A percentile compares a stretch with the other conserved stretches of the same genome.
These are phyloP conservation scores for Drosophila malerkotliana DNA, from an alignment of 1,140 invertebrate species.

Conservation along the genomic window DNA sequence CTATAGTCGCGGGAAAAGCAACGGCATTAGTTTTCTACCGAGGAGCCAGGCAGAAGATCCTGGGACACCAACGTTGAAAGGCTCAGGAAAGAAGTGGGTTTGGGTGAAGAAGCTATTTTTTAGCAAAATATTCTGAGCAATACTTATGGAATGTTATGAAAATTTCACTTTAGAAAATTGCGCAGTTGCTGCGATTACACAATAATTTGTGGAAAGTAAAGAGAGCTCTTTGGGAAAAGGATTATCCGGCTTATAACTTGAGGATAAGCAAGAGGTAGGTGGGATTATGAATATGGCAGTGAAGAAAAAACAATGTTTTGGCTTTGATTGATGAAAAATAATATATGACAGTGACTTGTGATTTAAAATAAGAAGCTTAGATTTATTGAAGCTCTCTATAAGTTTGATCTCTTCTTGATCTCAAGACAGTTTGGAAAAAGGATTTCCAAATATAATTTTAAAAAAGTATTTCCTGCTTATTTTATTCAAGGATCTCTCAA, in stretches of 20 bases:
- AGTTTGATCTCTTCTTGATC: too few species aligned
- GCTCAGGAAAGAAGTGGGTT: conserved; percentile 55
- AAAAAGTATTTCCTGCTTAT: background rate
- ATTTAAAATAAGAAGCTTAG: background rate
- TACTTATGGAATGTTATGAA: conserved; percentile 3
- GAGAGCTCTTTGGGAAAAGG: conserved; percentile 9
- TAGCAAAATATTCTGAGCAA: background rate
- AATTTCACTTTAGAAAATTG: conserved; percentile 63
- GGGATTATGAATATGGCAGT: background rate
- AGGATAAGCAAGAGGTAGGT: conserved; percentile 51
- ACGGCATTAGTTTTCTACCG: conserved; percentile 59
- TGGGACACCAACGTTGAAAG: conserved; percentile 15
- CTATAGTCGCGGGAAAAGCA: conserved; percentile 66
- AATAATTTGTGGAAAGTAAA: conserved; percentile 35
- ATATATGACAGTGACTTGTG: background rate
- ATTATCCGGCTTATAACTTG: conserved; percentile 11
- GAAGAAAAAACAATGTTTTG: conserved; percentile 6
- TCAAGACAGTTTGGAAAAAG: too few species aligned
- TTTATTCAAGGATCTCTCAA: too few species aligned
- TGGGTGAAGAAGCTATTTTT: background rate
- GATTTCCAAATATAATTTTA: background rate
- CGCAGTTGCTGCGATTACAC: conserved; percentile 72
- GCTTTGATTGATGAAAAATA: background rate
- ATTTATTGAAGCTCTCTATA: too few species aligned
- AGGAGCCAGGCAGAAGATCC: conserved; percentile 45